Base-by-base conservation (phyloP, 2,113 vertebrate species). In the Eolophus roseicapilla region DNA sequence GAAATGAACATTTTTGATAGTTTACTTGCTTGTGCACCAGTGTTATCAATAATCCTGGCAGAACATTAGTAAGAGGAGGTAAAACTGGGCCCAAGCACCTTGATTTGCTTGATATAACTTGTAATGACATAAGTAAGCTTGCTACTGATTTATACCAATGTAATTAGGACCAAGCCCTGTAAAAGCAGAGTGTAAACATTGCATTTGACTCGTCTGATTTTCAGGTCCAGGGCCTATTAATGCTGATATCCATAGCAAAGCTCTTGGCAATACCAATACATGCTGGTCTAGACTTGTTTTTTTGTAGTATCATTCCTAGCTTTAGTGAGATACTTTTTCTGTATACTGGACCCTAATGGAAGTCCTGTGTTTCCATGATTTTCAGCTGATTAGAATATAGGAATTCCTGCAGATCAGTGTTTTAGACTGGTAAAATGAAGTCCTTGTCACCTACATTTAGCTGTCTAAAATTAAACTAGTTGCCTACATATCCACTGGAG, bases 1-100 rank as follows among this genome's bases (percentile, higher is more conserved):
- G 86, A 97, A 96, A 97, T 95, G 90, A 97, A 84, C 67, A 92
- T 96, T 97, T 97, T 95, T 92, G 24, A 77, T 94, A 86, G 70
- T 57, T 92, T 77, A 80, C 60, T 93, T 84, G 46, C 59, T 73
- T 76, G 29, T 50, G 23, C 29, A 50, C 25, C 37, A 71, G 29
- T 12, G 16, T 90, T 78, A 96, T 96, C 83, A 95, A 82, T 87
- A 83, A 96, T 75, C 13, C 46, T 91, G 86, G 37, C 53, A 90
- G 89, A 77, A 89, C 44, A 87, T 96, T 95, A 94, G 28, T 24
- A 80, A 87, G 52, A 79, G 76, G 69, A 88, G 63, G 44, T 91
- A 37, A 87, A 82, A 74, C 5, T 1, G 3, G 37, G n/a, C 31
- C 67, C 3, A 25, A 49, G 21, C 11, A 69, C 41, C 52, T 92